A percentile compares a stretch with the other conserved stretches of the same genome.
Evolutionary conservation across 2,888 invertebrate species (phyloP).

Genomic region (Dendrolimus pini): DNA sequence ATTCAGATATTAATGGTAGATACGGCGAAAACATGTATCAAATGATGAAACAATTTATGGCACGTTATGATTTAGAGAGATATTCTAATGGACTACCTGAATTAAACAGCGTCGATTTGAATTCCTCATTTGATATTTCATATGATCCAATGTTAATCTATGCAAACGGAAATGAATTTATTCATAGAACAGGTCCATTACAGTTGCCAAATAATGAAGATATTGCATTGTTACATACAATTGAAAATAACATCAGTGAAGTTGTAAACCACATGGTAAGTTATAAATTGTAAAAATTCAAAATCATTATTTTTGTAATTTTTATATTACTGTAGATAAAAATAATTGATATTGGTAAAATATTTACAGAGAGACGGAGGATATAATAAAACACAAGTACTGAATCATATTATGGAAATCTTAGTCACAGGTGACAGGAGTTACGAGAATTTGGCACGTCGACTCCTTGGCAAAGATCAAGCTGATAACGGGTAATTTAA

Average conservation of each 20-base stretch:
- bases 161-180: constrained; percentile 79
- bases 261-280: constrained; percentile 53
- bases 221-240: constrained; percentile 37
- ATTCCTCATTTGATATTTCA: constrained; percentile 58
- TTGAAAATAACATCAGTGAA: constrained; percentile 46
- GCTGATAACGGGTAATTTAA: constrained; percentile 37
- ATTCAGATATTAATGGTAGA: constrained; percentile 56
- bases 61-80: constrained; percentile 83
- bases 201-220: constrained; percentile 46
- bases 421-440: constrained; percentile 50
- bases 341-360: constrained; percentile 17
- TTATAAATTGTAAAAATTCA: constrained; percentile 5
- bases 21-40: constrained; percentile 80
- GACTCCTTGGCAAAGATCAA: constrained; percentile 34
- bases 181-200: constrained; percentile 63
- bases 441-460: constrained; percentile 48
- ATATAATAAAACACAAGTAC: constrained; percentile 53
- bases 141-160: constrained; percentile 79
- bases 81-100: constrained; percentile 79
- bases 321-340: neutral
- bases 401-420: constrained; percentile 58
- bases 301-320: neutral
- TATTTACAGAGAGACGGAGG: constrained; percentile 51
- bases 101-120: constrained; percentile 72
- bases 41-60: constrained; percentile 80